Percentiles rank a stretch among this genome's conserved stretches.
phyloP scores from a whole-genome alignment of 2,888 invertebrate genomes.

The Cremastobaeus sp. region DNA sequence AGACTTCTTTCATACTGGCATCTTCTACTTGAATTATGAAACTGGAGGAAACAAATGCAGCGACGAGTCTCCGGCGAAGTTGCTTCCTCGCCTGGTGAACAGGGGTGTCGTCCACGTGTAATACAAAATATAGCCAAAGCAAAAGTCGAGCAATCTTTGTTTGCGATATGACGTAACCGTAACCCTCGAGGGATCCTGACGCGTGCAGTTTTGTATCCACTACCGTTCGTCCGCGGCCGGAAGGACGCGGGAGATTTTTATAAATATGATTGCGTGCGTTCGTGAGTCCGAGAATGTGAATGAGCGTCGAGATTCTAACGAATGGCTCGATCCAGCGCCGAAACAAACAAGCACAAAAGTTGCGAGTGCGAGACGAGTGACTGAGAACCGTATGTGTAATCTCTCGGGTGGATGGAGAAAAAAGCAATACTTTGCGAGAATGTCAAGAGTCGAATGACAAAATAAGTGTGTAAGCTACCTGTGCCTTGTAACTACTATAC shows the following conservation, averaged over 20 bases:
- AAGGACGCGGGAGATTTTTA: slow-evolving; percentile 34
- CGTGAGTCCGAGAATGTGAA: slow-evolving; percentile 9
- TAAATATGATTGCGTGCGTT: slow-evolving; percentile 38
- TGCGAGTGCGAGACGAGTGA: no score
- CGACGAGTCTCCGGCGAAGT: no score
- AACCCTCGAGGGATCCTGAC: slow-evolving; percentile 52
- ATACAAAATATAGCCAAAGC: slow-evolving; percentile 44
- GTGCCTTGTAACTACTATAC: slow-evolving; percentile 78
- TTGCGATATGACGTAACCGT: slow-evolving; percentile 36
- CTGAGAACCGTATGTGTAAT: slow-evolving; percentile 66
- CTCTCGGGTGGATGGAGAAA: slow-evolving; percentile 71
- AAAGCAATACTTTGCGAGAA: slow-evolving; percentile 72
- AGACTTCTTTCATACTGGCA: slow-evolving; percentile 16
- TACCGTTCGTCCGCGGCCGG: slow-evolving; percentile 13
- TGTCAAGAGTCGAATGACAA: slow-evolving; percentile 64
- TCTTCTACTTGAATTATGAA: slow-evolving; percentile 15
- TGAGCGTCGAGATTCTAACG: slow-evolving; percentile 46
- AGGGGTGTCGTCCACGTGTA: slow-evolving; percentile 31
- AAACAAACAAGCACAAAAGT: slow-evolving; percentile 37
- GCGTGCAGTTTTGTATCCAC: slow-evolving; percentile 40
- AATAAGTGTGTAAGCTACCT: slow-evolving; percentile 78
- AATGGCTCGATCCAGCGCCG: slow-evolving; percentile 23
- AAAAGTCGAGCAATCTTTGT: slow-evolving; percentile 30
- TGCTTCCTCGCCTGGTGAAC: no score
- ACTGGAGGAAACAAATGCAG: neutral